Evolutionary conservation across 2,888 invertebrate genomes (phyloP).

Genomic region (Conomelus anceps): DNA sequence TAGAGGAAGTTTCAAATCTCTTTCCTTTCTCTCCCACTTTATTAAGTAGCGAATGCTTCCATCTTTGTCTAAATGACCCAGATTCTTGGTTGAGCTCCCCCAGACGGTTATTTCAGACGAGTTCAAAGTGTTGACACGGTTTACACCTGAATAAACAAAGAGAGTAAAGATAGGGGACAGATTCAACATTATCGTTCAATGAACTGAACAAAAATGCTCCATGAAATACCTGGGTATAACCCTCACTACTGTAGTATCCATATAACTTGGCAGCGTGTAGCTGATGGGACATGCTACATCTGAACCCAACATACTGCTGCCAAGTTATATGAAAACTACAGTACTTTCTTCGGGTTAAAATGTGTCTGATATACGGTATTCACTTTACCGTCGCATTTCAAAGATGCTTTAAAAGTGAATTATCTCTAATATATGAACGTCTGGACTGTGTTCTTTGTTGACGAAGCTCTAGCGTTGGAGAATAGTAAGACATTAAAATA

Average conservation of each 20-base stretch:
- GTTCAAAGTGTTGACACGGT: neutral
- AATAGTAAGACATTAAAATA: too few relatives aligned
- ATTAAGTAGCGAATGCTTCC: too few relatives aligned
- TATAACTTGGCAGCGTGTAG: too few relatives aligned
- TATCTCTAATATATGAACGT: too few relatives aligned
- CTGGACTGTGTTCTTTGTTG: too few relatives aligned
- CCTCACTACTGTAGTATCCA: too few relatives aligned
- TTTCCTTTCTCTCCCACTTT: too few relatives aligned
- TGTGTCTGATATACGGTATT: neutral
- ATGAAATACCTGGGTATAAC: neutral
- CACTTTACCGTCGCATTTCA: neutral
- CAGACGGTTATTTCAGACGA: neutral
- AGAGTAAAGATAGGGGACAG: neutral
- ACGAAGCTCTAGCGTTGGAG: too few relatives aligned
- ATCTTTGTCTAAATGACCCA: neutral
- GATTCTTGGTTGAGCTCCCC: neutral
- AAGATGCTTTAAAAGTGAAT: neutral
- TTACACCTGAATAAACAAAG: neutral
- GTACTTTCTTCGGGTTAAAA: neutral
- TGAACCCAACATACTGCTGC: too few relatives aligned
- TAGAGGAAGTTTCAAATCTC: too few relatives aligned
- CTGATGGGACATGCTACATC: too few relatives aligned
- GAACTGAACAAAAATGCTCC: neutral
- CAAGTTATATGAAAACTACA: too few relatives aligned
- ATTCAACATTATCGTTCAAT: neutral